Conservation (phyloP, 1,140 invertebrate species). For the Heliconius hermathena region DNA sequence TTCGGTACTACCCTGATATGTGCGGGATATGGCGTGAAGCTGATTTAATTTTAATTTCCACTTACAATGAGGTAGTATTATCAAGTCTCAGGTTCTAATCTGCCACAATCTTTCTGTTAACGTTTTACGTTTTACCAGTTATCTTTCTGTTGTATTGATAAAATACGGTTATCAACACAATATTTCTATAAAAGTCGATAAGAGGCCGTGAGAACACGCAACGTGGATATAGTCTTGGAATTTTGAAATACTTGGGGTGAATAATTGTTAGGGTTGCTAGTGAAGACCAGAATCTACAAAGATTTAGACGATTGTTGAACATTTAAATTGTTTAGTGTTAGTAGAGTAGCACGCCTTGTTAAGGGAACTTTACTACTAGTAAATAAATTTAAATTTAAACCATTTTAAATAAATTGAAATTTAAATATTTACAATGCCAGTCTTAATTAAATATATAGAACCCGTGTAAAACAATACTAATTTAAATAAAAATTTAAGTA, state of each 20-base stretch:
- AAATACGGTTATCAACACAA: slow-evolving; percentile 57
- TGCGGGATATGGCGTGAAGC: too few relatives aligned
- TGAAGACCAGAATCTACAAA: not conserved
- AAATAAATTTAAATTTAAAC: too few relatives aligned
- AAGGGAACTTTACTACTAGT: too few relatives aligned
- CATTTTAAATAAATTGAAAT: too few relatives aligned
- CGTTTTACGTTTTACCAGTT: not conserved
- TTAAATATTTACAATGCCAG: not conserved
- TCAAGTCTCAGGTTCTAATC: not conserved
- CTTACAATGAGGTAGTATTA: not conserved
- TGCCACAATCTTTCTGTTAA: slow-evolving; percentile 3
- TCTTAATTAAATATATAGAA: slow-evolving; percentile 2
- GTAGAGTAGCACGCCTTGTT: not conserved
- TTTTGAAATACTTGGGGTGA: slow-evolving; percentile 32
- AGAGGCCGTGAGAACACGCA: slow-evolving; percentile 63
- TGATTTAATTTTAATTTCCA: too few relatives aligned
- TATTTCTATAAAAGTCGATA: slow-evolving; percentile 61
- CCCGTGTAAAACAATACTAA: slow-evolving; percentile 39
- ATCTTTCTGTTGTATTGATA: slow-evolving; percentile 8
- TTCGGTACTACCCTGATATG: too few relatives aligned
- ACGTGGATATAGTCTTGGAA: slow-evolving; percentile 43
- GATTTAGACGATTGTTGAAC: not conserved
- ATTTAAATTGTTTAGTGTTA: not conserved
- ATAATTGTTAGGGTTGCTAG: not conserved
- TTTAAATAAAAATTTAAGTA: slow-evolving; percentile 48